Percentiles rank a stretch among this genome's conserved stretches.
These are phyloP conservation scores for Calephelis virginiensis DNA, from an alignment of 1,140 invertebrate species.

Conservation along the genomic window DNA sequence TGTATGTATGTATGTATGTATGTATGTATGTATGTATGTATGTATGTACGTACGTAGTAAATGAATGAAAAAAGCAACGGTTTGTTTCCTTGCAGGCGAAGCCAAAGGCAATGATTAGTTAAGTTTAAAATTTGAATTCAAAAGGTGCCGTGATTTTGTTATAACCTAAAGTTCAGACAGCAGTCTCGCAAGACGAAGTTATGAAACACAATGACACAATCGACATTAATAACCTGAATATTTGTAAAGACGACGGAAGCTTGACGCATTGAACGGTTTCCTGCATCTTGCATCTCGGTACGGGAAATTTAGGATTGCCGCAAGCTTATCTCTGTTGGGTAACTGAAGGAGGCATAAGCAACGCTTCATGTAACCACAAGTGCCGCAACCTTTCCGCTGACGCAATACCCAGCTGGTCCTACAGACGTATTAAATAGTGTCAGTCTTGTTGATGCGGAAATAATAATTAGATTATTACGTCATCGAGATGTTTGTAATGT, in stretches of 20 bases:
- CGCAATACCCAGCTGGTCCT: slow-evolving; percentile 58
- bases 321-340: slow-evolving; percentile 52
- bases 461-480: slow-evolving; percentile 60
- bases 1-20: too few relatives aligned
- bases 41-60: too few relatives aligned
- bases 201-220: slow-evolving; percentile 17
- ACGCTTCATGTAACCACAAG: slow-evolving; percentile 64
- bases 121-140: not conserved
- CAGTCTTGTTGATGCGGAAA: slow-evolving; percentile 59
- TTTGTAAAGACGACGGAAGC: slow-evolving; percentile 17
- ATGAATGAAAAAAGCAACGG: too few relatives aligned
- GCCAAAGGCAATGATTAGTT: too few relatives aligned
- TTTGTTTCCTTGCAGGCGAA: too few relatives aligned
- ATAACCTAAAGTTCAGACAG: not conserved
- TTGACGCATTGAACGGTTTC: slow-evolving; percentile 21
- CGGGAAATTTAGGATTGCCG: slow-evolving; percentile 42
- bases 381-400: slow-evolving; percentile 68
- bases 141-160: not conserved
- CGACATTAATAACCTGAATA: slow-evolving; percentile 17
- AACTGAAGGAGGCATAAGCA: slow-evolving; percentile 53
- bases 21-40: too few relatives aligned
- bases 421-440: slow-evolving; percentile 57
- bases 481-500: slow-evolving; percentile 30
- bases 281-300: slow-evolving; percentile 31
- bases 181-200: not conserved